These are phyloP conservation scores for Muscina levida DNA, from an alignment of 2,888 invertebrate genomes.

Conservation along the genomic window DNA sequence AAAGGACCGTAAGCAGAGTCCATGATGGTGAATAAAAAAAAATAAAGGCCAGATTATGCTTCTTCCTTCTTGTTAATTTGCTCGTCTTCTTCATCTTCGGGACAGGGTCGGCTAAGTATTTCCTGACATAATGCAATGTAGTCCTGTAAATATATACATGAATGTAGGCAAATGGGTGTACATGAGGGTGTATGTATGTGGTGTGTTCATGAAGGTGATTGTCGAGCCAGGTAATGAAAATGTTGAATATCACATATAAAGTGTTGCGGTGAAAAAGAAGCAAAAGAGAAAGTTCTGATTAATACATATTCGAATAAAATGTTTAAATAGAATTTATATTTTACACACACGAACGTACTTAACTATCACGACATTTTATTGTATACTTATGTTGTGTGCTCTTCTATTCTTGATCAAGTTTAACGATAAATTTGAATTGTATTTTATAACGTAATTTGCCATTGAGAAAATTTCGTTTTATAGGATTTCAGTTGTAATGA, in stretches of 20 bases:
- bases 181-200: constrained; percentile 2
- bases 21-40: too few species aligned
- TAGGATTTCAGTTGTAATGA: too few species aligned
- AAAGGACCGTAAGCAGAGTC: too few species aligned
- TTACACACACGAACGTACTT: too few species aligned
- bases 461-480: too few species aligned
- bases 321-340: constrained; percentile 12
- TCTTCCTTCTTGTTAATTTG: constrained; percentile 59
- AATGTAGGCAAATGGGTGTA: constrained; percentile 6
- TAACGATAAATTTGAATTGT: too few species aligned
- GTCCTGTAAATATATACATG: constrained; percentile 71
- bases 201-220: constrained; percentile 10
- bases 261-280: constrained; percentile 45
- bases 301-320: constrained; percentile 27
- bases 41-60: constrained; percentile 33
- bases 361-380: too few species aligned
- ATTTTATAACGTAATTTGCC: too few species aligned
- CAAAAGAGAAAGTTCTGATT: constrained; percentile 46
- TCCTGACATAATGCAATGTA: constrained; percentile 79
- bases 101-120: constrained; percentile 79
- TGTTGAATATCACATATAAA: constrained; percentile 36
- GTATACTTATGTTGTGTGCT: too few species aligned
- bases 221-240: not conserved
- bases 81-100: constrained; percentile 76
- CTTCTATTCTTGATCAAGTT: too few species aligned